Evolutionary conservation across 2,888 invertebrate genomes (phyloP), one percentile per base, ranked within the genome.

Genomic region (Archips crataeganus): DNA sequence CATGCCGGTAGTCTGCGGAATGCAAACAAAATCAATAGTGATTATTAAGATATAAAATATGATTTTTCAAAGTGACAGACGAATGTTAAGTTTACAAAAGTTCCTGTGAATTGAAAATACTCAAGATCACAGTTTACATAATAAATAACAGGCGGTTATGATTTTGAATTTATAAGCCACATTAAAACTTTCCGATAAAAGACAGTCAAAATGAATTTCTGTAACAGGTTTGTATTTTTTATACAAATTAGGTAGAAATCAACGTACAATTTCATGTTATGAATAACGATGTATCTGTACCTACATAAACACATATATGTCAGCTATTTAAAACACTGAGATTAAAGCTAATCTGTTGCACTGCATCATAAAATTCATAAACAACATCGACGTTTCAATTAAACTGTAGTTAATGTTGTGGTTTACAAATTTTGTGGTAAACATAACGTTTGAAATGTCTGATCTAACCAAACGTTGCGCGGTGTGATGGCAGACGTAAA

Each of bases 1-100:
- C 97, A 98, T 98, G 77, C 98, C 98, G 71, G 97, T 98, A 79
- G 96, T 96, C 98, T 99, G 95, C 13, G 63, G 61, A 72, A 49
- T 42, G 34, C 11, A 67, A 57, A 36, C 23, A 23, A 23, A 23
- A 23, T 23, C 23, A 23, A 23, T 23, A 23, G 23, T 23, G 23
- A 23, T 23, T 23, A 23, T 23, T 23, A 23, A 23, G 23, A 1
- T 23, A 23, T 2, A 2, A 2, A 6, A 36, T 5, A 36, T 3
- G 39, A 6, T 6, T 6, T 39, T 39, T 39, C 39, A 39, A 39
- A 39, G 39, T 39, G 39, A 39, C 5, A 39, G 5, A 39, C 39
- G 39, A 39, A 39, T 36, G 36, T 36, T 36, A 36, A 5, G 36
- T 36, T 36, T 5, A 36, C 2, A 36, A 36, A 5, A 36, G 36